phyloP scores from a whole-genome alignment of 2,797 vertebrate species.

The Phaenicophaeus curvirostris region DNA sequence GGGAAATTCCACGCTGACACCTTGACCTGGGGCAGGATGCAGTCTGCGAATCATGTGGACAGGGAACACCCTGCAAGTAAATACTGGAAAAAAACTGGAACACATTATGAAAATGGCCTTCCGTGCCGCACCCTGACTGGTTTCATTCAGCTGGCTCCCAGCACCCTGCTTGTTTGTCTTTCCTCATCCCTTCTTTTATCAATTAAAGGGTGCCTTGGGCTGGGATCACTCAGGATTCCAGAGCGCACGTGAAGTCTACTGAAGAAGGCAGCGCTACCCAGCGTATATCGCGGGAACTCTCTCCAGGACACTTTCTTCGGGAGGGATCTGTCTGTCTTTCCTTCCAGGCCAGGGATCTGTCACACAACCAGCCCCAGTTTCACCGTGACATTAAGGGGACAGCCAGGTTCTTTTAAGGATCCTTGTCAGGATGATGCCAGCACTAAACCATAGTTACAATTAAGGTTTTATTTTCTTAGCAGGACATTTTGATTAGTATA shows the following conservation, averaged over 20 bases:
- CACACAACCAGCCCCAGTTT: background rate
- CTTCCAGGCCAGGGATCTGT: background rate
- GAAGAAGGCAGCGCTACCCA: no score
- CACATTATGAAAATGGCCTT: accelerated
- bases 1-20: background rate
- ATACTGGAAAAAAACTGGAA: accelerated
- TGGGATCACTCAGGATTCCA: background rate
- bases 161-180: background rate
- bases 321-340: background rate
- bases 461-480: background rate
- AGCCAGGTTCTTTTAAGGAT: background rate
- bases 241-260: accelerated
- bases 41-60: accelerated
- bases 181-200: background rate
- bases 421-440: background rate
- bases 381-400: background rate
- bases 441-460: background rate
- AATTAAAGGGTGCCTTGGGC: background rate
- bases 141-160: background rate
- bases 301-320: accelerated
- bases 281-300: background rate
- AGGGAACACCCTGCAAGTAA: background rate
- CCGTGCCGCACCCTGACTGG: background rate
- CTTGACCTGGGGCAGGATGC: background rate
- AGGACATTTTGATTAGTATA: background rate